Base-by-base conservation (phyloP, 2,888 invertebrate species). In the Morpho deidamia region DNA sequence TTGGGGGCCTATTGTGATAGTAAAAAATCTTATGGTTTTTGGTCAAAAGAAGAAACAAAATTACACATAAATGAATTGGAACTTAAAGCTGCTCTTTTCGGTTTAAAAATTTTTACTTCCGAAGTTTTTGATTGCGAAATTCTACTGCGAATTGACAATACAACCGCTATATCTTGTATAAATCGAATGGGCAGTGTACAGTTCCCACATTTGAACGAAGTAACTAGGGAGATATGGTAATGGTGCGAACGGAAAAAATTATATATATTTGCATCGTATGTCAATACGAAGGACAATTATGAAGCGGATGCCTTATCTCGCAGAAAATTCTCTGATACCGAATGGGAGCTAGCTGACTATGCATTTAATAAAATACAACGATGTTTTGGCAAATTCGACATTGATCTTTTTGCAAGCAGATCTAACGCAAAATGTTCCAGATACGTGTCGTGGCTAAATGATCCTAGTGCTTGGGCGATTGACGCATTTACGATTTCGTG, bases 211-310 rank as follows among this genome's bases (percentile, higher is more conserved):
- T 35, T 65, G 11, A 64, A 44, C 10, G 7, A 57, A 8, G 11
- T 65, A 7, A 7, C 64, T 1, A 46, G 46, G 8, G 38, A 41
- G 3, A 60, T 65, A 33, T 65, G 65, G 64, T 4, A 14, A 14
- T 14, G 14, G 14, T 14, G 14, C 14, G 14, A 14, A 14, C 14
- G 14, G 4, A 14, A 56, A 14, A 59, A 56, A 1, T 43, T 65
- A 7, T 47, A 47, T 32, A 44, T 67, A 9, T 61, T 56, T 53
- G 65, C 63, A 1, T 58, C 59, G 1, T 65, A 67, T 38, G 62
- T 65, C 5, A 49, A 56, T 9, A 59, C 61, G 0, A 43, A 37
- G 7, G 54, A 61, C 9, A 67, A 65, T 50, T 9, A 14, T 5
- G 56, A 56, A 11, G 64, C 65, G 9, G 65, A 64, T 35, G 11